Evolutionary conservation across 2,797 vertebrate genomes (phyloP).

Genomic region (Apogon talboti): DNA sequence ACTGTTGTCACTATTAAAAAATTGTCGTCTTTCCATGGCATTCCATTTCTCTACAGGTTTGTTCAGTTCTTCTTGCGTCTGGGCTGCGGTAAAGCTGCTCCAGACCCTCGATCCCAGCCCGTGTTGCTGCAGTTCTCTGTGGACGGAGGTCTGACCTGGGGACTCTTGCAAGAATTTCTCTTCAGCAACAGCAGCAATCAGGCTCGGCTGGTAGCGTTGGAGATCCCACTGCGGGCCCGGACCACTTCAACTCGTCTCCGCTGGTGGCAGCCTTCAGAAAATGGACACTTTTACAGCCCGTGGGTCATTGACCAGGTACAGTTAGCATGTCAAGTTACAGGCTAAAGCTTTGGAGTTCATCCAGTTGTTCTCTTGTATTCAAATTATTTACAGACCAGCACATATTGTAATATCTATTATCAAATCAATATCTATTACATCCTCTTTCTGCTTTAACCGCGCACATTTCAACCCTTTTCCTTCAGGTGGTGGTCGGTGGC

Average conservation of each 20-base stretch:
- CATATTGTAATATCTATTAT: background rate
- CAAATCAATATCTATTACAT: too few species aligned
- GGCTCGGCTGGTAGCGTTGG: constrained; percentile 93
- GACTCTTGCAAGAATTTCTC: constrained; percentile 95
- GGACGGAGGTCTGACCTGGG: constrained; percentile 93
- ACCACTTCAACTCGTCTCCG: constrained; percentile 90
- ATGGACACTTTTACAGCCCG: constrained; percentile 96
- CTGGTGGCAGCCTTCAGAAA: constrained; percentile 98
- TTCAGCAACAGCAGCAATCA: constrained; percentile 98
- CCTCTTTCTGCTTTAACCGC: background rate
- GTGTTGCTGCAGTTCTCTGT: constrained; percentile 96
- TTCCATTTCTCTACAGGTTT: constrained; percentile 86
- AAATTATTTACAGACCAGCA: background rate
- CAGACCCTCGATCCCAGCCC: constrained; percentile 95
- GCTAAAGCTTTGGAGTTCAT: background rate
- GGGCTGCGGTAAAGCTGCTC: constrained; percentile 95
- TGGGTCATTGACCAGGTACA: constrained; percentile 98
- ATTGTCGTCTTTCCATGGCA: background rate
- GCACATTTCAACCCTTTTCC: constrained; percentile 1
- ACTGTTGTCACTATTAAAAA: background rate
- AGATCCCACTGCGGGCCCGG: constrained; percentile 93
- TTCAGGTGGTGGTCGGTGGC: constrained; percentile 95
- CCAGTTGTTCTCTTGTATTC: background rate
- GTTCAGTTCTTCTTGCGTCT: constrained; percentile 98
- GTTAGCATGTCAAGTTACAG: constrained; percentile 27